Evolutionary conservation across 2,888 invertebrate genomes (phyloP), one percentile per base, ranked within the genome.

Genomic region (Cylloceria caligata): DNA sequence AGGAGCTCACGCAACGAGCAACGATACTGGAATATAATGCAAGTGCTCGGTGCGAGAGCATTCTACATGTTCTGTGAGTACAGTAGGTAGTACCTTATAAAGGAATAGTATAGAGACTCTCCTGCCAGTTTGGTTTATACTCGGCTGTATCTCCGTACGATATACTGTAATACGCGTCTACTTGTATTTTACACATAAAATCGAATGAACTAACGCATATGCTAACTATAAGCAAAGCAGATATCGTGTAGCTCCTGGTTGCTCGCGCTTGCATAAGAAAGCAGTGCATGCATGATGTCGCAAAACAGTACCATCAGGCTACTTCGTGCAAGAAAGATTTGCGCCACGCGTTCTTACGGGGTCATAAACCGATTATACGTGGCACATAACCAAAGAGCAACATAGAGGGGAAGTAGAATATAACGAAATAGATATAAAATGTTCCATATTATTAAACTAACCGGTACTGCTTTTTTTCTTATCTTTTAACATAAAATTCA

Each of bases 261-360:
- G 21, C 65, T 60, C 49, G 71, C 62, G 71, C 68, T 76, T 79
- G 79, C 82, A 82, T 68, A 79, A 79, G 71, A 79, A 82, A 72
- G 79, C 79, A 62, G 67, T 67, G 71, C 67, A 60, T 67, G 71
- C 67, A 69, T 21, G 79, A 82, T 82, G 75, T 75, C 79, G 82
- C 79, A 82, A 82, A 79, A 82, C 69, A 78, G 82, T 72, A 67
- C 67, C 79, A 79, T 82, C 79, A 62, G 57, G 69, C 67, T 34
- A 19, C 49, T 34, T 47, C 78, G 24, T 74, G 69, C 65, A 30
- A 9, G 42, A 2, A 67, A 76, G 71, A 82, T 82, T 76, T 82
- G 75, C 79, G 75, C 52, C 68, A 68, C 71, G 42, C 72, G 74
- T 67, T 76, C 75, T 79, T 72, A 47, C 34, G 24, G 47, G 72